Percentiles rank a stretch among this genome's conserved stretches.
Evolutionary conservation across 2,888 invertebrate species (phyloP).

Genomic region (Tipula confusa): DNA sequence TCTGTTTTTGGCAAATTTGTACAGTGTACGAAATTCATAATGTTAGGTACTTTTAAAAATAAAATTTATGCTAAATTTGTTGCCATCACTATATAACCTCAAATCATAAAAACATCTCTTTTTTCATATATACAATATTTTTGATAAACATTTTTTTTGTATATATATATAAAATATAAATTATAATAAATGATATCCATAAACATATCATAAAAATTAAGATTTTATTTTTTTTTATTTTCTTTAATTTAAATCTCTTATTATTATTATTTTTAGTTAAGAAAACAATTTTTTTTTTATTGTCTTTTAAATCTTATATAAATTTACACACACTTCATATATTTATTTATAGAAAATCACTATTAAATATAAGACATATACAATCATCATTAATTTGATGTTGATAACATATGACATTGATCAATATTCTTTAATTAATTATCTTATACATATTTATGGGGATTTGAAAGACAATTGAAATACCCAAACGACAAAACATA

Average conservation of each 20-base stretch:
- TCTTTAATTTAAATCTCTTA: conserved; percentile 20
- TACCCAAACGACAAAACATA: neutral
- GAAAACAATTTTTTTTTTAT: neutral
- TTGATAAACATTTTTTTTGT: neutral
- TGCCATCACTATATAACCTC: neutral
- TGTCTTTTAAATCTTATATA: neutral
- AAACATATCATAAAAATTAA: conserved; percentile 25
- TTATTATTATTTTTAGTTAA: neutral
- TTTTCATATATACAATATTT: neutral
- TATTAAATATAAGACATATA: neutral
- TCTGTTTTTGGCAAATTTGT: neutral
- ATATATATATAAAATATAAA: conserved; percentile 25
- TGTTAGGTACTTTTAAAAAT: neutral
- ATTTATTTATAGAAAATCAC: conserved; percentile 7
- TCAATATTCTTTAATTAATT: conserved; percentile 3
- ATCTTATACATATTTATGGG: neutral
- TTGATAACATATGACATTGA: conserved; percentile 20
- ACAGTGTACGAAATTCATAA: neutral
- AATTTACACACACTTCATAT: neutral
- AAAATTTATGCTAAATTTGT: neutral
- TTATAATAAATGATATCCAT: conserved; percentile 25
- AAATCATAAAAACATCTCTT: neutral
- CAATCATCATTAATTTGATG: conserved; percentile 12
- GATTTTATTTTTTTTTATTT: conserved; percentile 25
- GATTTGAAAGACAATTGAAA: conserved; percentile 25